A percentile compares a stretch with the other conserved stretches of the same genome.
These are phyloP conservation scores for Leucophenga varia DNA, from an alignment of 1,140 invertebrate species.

Conservation along the genomic window DNA sequence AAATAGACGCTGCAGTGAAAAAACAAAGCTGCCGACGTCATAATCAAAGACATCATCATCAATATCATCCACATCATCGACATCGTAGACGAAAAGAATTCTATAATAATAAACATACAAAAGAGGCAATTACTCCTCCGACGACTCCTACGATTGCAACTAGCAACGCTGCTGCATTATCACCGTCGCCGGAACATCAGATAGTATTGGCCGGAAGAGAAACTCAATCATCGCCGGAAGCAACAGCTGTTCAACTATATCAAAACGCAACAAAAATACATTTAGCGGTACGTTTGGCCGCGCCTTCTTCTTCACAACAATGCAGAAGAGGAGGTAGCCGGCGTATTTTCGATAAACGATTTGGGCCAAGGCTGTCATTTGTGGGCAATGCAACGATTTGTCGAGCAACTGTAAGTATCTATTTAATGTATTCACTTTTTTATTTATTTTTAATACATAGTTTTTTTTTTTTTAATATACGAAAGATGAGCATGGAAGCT, in stretches of 20 bases:
- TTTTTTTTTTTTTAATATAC: too few species aligned
- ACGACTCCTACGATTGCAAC: conserved; percentile 12
- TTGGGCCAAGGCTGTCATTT: conserved; percentile 45
- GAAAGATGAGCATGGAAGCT: too few species aligned
- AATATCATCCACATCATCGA: conserved; percentile 45
- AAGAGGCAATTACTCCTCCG: too few species aligned
- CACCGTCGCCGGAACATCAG: background rate
- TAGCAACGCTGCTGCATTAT: background rate
- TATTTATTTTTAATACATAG: too few species aligned
- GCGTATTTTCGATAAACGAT: conserved; percentile 27
- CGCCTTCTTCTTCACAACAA: conserved; percentile 18
- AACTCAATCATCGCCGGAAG: too few species aligned
- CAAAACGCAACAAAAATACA: conserved; percentile 19
- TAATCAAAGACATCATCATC: conserved; percentile 50
- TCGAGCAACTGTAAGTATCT: conserved; percentile 52
- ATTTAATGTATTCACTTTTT: too few species aligned
- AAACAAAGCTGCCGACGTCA: conserved; percentile 47
- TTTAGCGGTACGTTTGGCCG: conserved; percentile 18
- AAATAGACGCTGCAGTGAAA: conserved; percentile 51
- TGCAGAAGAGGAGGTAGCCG: conserved; percentile 18
- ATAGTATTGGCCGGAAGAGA: background rate
- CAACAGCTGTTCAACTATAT: too few species aligned
- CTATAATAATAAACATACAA: too few species aligned
- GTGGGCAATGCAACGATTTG: conserved; percentile 56
- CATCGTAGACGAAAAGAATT: conserved; percentile 52